Base-by-base conservation (phyloP, 2,113 vertebrate genomes). In the Lampris incognitus region DNA sequence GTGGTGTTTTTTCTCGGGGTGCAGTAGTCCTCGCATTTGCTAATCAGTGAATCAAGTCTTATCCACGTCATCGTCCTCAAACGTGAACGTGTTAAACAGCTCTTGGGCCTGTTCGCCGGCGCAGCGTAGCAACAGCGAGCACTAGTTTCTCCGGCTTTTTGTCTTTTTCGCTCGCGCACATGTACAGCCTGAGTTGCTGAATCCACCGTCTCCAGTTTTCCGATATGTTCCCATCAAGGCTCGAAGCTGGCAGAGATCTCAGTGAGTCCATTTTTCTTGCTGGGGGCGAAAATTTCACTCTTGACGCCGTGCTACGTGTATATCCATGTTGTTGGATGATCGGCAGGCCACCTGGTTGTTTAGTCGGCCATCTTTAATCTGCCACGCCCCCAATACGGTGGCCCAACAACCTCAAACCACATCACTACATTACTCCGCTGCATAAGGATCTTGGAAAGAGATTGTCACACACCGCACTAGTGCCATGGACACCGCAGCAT, bases 141-240 rank as follows among this genome's bases (percentile, higher is more conserved):
- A 13, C 50, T 52, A 24, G 24, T 24, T 55, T 11, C 11, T 55
- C 7, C 52, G 52, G 7, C n/a, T 55, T 58, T 24, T 58, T 36
- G 56, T 5, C 56, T 36, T 58, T 58, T 13, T 58, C 36, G 24
- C 56, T 58, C 4, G 56, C 56, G 13, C 56, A 58, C 56, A 37
- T 36, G 24, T 36, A 36, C 56, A 58, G 56, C 24, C 4, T 37
- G 56, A 58, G 37, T 5, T 37, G 56, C 24, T 58, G 56, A 58
- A 58, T 58, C 56, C 56, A 58, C 37, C 56, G 13, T 58, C 56
- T 58, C 36, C 56, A 58, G 36, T 58, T 58, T 58, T 58, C 52
- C 3, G 52, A 6, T 54, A 13, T 54, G 52, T 54, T 54, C 52
- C 52, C 52, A 13, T 54, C 52, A 54, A 54, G 52, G 11, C 52